phyloP scores from a whole-genome alignment of 30 jellyfish, hydroid and myxozoan genomes.

The Hydractinia symbiolongicarpus region DNA sequence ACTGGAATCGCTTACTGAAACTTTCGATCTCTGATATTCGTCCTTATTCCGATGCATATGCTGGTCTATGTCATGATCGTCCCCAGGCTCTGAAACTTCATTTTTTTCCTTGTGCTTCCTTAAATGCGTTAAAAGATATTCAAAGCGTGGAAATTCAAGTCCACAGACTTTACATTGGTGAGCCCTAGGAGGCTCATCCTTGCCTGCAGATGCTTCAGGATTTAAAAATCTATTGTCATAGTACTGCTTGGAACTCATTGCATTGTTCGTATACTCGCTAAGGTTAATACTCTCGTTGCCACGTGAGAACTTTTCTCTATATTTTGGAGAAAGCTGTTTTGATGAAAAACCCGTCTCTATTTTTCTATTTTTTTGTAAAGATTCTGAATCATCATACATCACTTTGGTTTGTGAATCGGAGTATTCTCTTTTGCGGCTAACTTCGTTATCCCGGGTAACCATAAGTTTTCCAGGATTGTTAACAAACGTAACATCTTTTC shows the following conservation, averaged over 20 bases:
- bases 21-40: not conserved
- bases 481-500: not conserved
- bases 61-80: not conserved
- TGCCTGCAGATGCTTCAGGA: not conserved
- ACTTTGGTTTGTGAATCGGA: slow-evolving; percentile 5
- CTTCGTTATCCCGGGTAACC: not conserved
- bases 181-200: slow-evolving; percentile 19
- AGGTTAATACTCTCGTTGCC: slow-evolving; percentile 22
- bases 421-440: slow-evolving; percentile 13
- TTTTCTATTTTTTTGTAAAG: not conserved
- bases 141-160: slow-evolving; percentile 34
- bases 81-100: slow-evolving; percentile 12
- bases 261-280: slow-evolving; percentile 40
- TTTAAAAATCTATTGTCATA: slow-evolving; percentile 8
- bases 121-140: slow-evolving; percentile 32
- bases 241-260: slow-evolving; percentile 38
- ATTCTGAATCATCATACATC: not conserved
- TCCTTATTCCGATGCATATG: not conserved
- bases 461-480: not conserved
- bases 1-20: not conserved
- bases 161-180: slow-evolving; percentile 47
- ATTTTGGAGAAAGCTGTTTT: slow-evolving; percentile 13
- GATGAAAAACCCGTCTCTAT: not conserved
- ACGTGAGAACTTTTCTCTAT: slow-evolving; percentile 1
- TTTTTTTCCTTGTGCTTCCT: slow-evolving; percentile 34